Evolutionary conservation across 2,797 vertebrate genomes (phyloP), one percentile per base, ranked within the genome.

Genomic region (Oceanodroma leucorhoa): DNA sequence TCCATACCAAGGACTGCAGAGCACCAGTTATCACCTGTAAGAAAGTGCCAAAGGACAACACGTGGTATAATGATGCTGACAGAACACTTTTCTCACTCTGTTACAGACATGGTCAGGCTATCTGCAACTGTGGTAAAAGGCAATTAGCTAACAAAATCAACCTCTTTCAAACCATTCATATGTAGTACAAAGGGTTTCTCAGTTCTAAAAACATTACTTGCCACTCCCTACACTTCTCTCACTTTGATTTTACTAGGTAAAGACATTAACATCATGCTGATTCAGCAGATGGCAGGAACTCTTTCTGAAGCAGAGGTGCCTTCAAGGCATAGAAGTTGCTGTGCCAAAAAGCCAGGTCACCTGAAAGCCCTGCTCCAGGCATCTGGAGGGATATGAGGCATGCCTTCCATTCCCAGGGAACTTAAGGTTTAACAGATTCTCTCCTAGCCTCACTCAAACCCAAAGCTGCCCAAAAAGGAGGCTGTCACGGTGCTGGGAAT

Each of bases 11-110:
- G 9, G 97, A 98, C 50, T 99, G 98, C 88, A 99, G 97, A 85
- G 99, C 98, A 75, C 99, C 99, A 1, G 99, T 99, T 97, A 99
- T 98, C 95, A 99, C 99, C 99, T 99, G 97, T 51, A 87, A 71
- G 41, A 55, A 82, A 62, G 67, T 82, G 46, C 11, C 57, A 69
- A 92, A 51, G n/a, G 40, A 85, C 17, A 92, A 48, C 36, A 88
- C 0, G 0, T 65, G 45, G 27, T 85, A 43, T 21, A 87, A 12
- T 5, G 53, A 69, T 66, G 79, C 9, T 13, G 26, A 46, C 15
- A 86, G 34, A 84, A 82, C 14, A 32, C 17, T 66, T 65, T 34
- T 65, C 51, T 76, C 38, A 27, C 24, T 57, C 26, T 81, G 29
- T 62, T 41, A 81, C 2, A 21, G 29, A 73, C 10, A 12, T 0